phyloP scores from a whole-genome alignment of 2,888 invertebrate genomes.

The Pandemis corylana region DNA sequence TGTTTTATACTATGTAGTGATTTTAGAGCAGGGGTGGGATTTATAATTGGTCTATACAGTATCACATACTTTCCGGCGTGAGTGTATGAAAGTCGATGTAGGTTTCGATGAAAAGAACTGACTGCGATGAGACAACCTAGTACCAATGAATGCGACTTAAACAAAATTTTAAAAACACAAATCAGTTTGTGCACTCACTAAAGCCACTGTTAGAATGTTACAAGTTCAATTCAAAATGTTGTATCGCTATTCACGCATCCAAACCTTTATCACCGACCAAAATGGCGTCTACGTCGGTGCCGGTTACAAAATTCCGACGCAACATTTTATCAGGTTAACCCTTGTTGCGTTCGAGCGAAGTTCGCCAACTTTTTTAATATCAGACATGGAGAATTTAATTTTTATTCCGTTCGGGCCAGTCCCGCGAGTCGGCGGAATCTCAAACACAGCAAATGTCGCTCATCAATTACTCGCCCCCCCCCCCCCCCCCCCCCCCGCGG shows the following conservation, averaged over 20 bases:
- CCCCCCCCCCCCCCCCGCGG: too few species aligned
- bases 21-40: too few species aligned
- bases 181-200: too few species aligned
- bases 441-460: slow-evolving; percentile 48
- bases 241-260: background rate
- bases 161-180: too few species aligned
- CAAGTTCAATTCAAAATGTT: background rate
- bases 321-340: slow-evolving; percentile 31
- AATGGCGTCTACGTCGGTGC: slow-evolving; percentile 19
- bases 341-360: slow-evolving; percentile 19
- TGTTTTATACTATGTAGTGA: too few species aligned
- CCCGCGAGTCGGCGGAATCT: slow-evolving; percentile 42
- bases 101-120: too few species aligned
- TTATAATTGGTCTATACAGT: too few species aligned
- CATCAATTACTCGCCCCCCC: slow-evolving; percentile 52
- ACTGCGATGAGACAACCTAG: too few species aligned
- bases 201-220: background rate
- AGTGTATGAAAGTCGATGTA: too few species aligned
- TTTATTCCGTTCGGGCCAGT: slow-evolving; percentile 12
- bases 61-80: too few species aligned
- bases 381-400: slow-evolving; percentile 34
- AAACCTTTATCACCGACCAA: background rate
- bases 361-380: slow-evolving; percentile 38
- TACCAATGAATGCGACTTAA: too few species aligned
- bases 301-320: slow-evolving; percentile 17